Evolutionary conservation across 92 coral and sea anemone genomes (phyloP).

Genomic region (Paragorgia papillata): DNA sequence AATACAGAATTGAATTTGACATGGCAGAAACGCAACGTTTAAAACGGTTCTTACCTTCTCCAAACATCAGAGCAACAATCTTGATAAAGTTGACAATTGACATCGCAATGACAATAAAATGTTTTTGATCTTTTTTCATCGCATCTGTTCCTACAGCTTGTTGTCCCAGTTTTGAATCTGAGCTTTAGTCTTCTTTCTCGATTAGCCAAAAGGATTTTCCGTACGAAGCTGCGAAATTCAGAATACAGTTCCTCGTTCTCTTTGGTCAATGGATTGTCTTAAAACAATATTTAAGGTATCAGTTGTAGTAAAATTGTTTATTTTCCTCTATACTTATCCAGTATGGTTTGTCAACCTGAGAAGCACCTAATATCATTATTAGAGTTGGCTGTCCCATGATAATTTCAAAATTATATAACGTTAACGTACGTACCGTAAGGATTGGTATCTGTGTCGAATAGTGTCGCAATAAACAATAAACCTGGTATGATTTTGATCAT

Average conservation of each 20-base stretch:
- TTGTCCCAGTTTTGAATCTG: background rate
- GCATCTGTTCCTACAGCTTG: constrained; percentile 17
- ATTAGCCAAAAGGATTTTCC: background rate
- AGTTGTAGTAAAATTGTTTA: too few species aligned
- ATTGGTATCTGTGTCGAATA: constrained; percentile 5
- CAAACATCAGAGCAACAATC: constrained; percentile 25
- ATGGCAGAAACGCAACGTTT: too few species aligned
- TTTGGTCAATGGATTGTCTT: constrained; percentile 6
- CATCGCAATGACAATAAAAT: constrained; percentile 23
- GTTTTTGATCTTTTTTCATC: constrained; percentile 14
- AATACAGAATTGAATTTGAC: too few species aligned
- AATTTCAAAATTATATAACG: too few species aligned
- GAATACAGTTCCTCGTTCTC: background rate
- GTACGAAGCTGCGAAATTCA: constrained; percentile 5
- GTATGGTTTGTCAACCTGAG: background rate
- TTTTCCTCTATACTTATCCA: too few species aligned
- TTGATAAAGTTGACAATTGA: background rate
- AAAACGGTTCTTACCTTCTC: constrained; percentile 16
- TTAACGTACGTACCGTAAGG: constrained; percentile 19
- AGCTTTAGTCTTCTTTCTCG: background rate
- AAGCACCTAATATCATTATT: background rate
- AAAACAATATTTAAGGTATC: too few species aligned
- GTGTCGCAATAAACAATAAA: background rate
- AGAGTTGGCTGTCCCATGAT: too few species aligned
- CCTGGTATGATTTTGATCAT: background rate